Base-by-base conservation (phyloP, 2,797 vertebrate species). In the Pipistrellus pygmaeus region DNA sequence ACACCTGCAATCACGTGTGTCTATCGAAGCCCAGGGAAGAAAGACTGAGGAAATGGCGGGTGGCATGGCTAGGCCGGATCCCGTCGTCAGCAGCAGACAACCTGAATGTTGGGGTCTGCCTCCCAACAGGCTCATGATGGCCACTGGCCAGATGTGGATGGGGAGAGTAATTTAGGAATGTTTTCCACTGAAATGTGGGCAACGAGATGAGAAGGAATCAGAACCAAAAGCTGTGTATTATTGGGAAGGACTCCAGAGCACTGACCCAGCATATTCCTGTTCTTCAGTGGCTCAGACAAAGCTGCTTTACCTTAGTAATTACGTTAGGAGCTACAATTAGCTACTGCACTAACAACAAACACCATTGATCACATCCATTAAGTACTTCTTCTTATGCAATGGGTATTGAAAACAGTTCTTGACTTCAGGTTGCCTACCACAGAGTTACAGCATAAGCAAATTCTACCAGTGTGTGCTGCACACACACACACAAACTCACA, bases 251-350 rank as follows among this genome's bases (percentile, higher is more conserved):
- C 27, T 64, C 23, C 41, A 41, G 35, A 41, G 30, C 11, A 87
- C 41, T 77, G 91, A 89, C 14, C 21, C 46, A 72, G 62, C 13
- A 64, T 75, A 64, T 57, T 93, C 69, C 27, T 78, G 35, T 71
- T 80, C 18, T 73, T 93, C 46, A 53, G 3, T 62, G 57, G 9
- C 62, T 87, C 68, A 78, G 23, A 83, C 41, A 23, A 80, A 68
- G 88, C 68, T 87, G 17, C 85, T 96, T 46, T 68, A 85, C 17
- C 82, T 66, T 76, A 87, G 44, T 85, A 80, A 95, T 88, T 75
- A 87, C 8, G 8, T 80, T 90, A 89, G 73, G 90, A 83, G 46
- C 64, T 95, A 72, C 46, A 91, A 51, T 94, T 85, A 96, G 35
- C 44, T 81, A 55, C 13, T 72, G 17, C 15, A 48, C 35, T 72